Evolutionary conservation across 2,113 vertebrate genomes (phyloP).

Genomic region (Castor canadensis): DNA sequence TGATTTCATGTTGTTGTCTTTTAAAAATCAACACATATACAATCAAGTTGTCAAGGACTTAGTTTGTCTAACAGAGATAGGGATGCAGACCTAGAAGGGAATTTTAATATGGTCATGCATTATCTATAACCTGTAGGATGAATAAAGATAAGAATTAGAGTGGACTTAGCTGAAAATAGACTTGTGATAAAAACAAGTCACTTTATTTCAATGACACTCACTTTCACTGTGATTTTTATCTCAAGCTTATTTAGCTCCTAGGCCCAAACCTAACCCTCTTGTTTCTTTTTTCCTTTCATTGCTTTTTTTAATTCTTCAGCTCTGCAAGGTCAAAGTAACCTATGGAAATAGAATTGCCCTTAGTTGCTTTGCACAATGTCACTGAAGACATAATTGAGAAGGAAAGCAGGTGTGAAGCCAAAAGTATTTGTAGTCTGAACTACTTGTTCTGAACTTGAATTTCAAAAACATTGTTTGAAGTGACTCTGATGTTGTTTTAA

Average conservation of each 20-base stretch:
- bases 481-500: slow-evolving; percentile 55
- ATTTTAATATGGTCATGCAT: slow-evolving; percentile 71
- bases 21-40: slow-evolving; percentile 66
- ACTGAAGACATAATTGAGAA: slow-evolving; percentile 60
- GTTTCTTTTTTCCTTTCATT: not conserved
- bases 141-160: slow-evolving; percentile 78
- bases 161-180: slow-evolving; percentile 70
- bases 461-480: slow-evolving; percentile 64
- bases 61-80: slow-evolving; percentile 67
- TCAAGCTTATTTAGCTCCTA: slow-evolving; percentile 61
- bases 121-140: slow-evolving; percentile 76
- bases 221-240: slow-evolving; percentile 75
- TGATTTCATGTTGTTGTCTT: slow-evolving; percentile 51
- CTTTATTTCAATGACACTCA: slow-evolving; percentile 77
- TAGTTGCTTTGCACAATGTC: slow-evolving; percentile 53
- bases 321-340: slow-evolving; percentile 77
- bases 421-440: slow-evolving; percentile 31
- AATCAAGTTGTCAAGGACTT: slow-evolving; percentile 66
- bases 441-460: slow-evolving; percentile 51
- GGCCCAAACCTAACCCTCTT: not conserved
- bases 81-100: slow-evolving; percentile 69
- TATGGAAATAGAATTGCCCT: slow-evolving; percentile 47
- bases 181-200: slow-evolving; percentile 75
- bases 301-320: not conserved
- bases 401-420: slow-evolving; percentile 46